A percentile compares a stretch with the other conserved stretches of the same genome.
These are phyloP conservation scores for Smittia aterrima DNA, from an alignment of 2,888 invertebrate species.

Conservation along the genomic window DNA sequence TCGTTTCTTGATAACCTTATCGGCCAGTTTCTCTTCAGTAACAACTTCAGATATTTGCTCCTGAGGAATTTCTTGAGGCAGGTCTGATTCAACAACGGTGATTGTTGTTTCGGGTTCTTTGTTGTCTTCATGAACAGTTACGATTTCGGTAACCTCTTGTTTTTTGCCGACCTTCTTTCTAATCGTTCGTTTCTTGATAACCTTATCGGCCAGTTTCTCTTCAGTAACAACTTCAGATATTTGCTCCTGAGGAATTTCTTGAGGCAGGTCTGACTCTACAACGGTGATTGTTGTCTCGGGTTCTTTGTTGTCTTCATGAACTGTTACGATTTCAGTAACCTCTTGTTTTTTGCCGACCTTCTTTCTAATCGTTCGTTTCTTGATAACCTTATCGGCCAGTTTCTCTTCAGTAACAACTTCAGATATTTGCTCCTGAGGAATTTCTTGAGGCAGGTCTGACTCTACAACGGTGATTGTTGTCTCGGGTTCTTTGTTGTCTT, in stretches of 20 bases:
- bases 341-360: constrained; percentile 40
- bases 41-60: constrained; percentile 46
- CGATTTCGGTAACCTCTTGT: constrained; percentile 48
- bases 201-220: constrained; percentile 45
- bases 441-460: constrained; percentile 42
- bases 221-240: constrained; percentile 15
- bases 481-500: constrained; percentile 48
- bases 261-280: constrained; percentile 43
- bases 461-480: constrained; percentile 48
- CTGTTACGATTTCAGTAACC: constrained; percentile 21
- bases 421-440: constrained; percentile 43
- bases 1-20: constrained; percentile 44
- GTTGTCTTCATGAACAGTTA: constrained; percentile 47
- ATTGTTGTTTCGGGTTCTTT: constrained; percentile 49
- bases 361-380: constrained; percentile 12
- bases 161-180: constrained; percentile 42
- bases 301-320: constrained; percentile 45
- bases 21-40: constrained; percentile 46
- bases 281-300: constrained; percentile 43
- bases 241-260: constrained; percentile 42
- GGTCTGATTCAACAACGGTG: constrained; percentile 46
- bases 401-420: too few species aligned
- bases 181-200: constrained; percentile 40
- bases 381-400: not conserved
- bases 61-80: not conserved